These are phyloP conservation scores for Temnothorax rugatulus DNA, from an alignment of 2,888 invertebrate genomes.

Conservation along the genomic window DNA sequence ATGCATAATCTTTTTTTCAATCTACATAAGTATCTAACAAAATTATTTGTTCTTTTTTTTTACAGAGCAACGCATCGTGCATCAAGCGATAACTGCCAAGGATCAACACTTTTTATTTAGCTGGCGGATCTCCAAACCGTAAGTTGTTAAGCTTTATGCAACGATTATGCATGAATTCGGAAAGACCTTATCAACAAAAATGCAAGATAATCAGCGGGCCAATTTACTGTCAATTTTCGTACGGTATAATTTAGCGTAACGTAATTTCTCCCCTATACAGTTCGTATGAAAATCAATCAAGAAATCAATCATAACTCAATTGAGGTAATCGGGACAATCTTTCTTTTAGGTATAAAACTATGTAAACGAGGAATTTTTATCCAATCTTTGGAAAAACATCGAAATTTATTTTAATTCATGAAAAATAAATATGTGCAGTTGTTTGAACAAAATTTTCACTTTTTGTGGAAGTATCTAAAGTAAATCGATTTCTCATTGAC, in stretches of 20 bases:
- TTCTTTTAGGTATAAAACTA: constrained; percentile 10
- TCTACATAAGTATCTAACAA: background rate
- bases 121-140: background rate
- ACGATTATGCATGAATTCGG: constrained; percentile 13
- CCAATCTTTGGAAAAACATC: background rate
- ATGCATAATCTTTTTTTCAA: background rate
- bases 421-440: background rate
- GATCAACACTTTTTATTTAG: background rate
- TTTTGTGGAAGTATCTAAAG: background rate
- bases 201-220: constrained; percentile 28
- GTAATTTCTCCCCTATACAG: background rate
- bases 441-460: background rate
- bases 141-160: constrained; percentile 29
- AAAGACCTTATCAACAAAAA: constrained; percentile 45
- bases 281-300: constrained; percentile 10
- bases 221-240: constrained; percentile 48
- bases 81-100: background rate
- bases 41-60: constrained; percentile 10
- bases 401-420: background rate
- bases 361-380: constrained; percentile 4
- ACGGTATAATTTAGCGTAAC: constrained; percentile 35
- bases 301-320: constrained; percentile 25
- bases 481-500: background rate
- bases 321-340: background rate
- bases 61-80: background rate